A percentile compares a stretch with the other conserved stretches of the same genome.
These are phyloP conservation scores for Rapana venosa DNA, from an alignment of 2,888 invertebrate species.

Conservation along the genomic window DNA sequence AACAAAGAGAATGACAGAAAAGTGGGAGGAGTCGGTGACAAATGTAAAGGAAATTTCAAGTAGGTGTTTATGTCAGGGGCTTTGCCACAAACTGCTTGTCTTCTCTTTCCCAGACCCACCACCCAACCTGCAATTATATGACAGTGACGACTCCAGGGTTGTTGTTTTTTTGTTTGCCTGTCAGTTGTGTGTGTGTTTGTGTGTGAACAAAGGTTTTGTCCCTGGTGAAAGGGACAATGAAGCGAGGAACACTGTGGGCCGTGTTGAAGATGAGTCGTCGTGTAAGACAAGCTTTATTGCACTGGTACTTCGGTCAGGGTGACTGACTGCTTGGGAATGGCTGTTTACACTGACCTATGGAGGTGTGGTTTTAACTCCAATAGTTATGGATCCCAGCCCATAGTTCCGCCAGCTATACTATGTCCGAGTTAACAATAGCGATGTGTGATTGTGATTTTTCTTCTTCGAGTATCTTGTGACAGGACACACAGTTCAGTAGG, in stretches of 20 bases:
- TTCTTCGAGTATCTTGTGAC: no score
- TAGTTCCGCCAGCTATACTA: no score
- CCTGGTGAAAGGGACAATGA: not conserved
- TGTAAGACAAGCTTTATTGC: not conserved
- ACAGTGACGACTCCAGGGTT: not conserved
- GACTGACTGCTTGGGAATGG: no score
- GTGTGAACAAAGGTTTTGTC: not conserved
- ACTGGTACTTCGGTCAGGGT: not conserved
- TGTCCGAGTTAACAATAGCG: no score
- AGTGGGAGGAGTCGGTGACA: no score
- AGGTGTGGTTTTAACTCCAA: no score
- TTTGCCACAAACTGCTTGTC: not conserved
- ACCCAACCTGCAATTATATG: not conserved
- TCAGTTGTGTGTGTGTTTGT: not conserved
- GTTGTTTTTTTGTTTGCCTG: not conserved
- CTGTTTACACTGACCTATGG: no score
- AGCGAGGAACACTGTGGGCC: not conserved
- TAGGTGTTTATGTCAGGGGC: not conserved
- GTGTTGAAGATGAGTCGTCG: not conserved
- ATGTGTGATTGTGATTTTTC: no score
- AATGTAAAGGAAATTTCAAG: not conserved
- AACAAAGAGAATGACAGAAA: no score
- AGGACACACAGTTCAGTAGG: no score
- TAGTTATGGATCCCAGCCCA: no score
- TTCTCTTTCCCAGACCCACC: not conserved